These are phyloP conservation scores for Drosophila antonietae DNA, from an alignment of 2,888 invertebrate genomes.

Conservation along the genomic window DNA sequence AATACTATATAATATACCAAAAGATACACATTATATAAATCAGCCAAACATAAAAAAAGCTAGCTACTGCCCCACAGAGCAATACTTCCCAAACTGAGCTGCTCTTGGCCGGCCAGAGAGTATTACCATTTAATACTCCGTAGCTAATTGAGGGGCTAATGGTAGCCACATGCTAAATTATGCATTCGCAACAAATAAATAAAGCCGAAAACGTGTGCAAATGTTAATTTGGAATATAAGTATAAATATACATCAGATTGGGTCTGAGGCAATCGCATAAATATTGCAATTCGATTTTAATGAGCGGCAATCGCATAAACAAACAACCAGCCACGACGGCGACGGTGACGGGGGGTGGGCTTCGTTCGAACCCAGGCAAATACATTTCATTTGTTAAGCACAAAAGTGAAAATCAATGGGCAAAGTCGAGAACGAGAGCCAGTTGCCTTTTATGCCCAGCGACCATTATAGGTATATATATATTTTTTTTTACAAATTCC, in stretches of 20 bases:
- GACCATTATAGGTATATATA: conserved; percentile 5
- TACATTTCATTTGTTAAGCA: conserved; percentile 59
- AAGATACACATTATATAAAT: background rate
- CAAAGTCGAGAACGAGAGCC: conserved; percentile 4
- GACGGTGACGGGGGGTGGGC: background rate
- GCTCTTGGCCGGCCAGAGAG: background rate
- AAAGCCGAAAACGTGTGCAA: conserved; percentile 45
- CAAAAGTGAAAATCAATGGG: conserved; percentile 59
- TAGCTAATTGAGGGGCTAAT: conserved; percentile 51
- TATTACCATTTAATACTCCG: conserved; percentile 22
- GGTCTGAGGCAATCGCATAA: conserved; percentile 31
- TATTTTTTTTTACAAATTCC: conserved; percentile 3
- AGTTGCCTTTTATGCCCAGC: conserved; percentile 36
- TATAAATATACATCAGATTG: background rate
- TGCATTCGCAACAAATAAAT: conserved; percentile 53
- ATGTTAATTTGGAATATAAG: conserved; percentile 39
- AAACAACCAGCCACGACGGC: conserved; percentile 34
- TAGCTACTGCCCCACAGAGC: background rate
- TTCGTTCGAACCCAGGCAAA: conserved; percentile 23
- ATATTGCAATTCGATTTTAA: conserved; percentile 71
- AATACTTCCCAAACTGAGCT: background rate
- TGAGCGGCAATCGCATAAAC: conserved; percentile 65
- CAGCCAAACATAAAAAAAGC: fast-evolving
- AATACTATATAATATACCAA: background rate
- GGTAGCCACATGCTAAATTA: conserved; percentile 49